Percentiles rank a stretch among this genome's conserved stretches.
Evolutionary conservation across 2,888 invertebrate genomes (phyloP).

Genomic region (Ormia ochracea): DNA sequence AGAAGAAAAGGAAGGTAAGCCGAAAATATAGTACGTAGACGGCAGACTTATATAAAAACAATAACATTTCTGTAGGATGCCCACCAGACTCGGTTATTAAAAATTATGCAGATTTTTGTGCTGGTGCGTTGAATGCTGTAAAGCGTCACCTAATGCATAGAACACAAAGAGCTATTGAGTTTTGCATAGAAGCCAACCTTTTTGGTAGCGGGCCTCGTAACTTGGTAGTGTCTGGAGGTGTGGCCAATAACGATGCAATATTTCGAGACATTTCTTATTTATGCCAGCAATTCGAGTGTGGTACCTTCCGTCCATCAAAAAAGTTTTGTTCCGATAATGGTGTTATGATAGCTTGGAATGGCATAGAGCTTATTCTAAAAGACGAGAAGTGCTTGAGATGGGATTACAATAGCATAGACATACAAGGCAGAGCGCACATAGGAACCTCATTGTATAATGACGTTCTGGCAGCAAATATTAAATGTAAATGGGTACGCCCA

Average conservation of each 20-base stretch:
- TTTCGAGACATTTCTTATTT: slow-evolving; percentile 83
- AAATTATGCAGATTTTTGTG: slow-evolving; percentile 88
- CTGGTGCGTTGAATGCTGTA: slow-evolving; percentile 86
- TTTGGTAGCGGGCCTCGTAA: slow-evolving; percentile 80
- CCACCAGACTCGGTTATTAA: slow-evolving; percentile 85
- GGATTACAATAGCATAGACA: slow-evolving; percentile 79
- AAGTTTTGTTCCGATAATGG: slow-evolving; percentile 97
- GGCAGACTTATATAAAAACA: background rate
- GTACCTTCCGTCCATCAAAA: slow-evolving; percentile 86
- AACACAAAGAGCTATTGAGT: slow-evolving; percentile 89
- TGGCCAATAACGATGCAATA: slow-evolving; percentile 94
- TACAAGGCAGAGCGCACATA: slow-evolving; percentile 70
- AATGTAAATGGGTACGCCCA: slow-evolving; percentile 74
- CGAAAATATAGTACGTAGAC: background rate
- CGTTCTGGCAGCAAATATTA: slow-evolving; percentile 69
- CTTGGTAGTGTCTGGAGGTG: slow-evolving; percentile 93
- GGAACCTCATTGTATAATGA: slow-evolving; percentile 66
- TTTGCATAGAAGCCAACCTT: slow-evolving; percentile 80
- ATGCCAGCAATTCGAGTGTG: slow-evolving; percentile 82
- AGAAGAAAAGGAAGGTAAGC: slow-evolving; percentile 78
- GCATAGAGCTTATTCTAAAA: slow-evolving; percentile 83
- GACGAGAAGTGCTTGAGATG: slow-evolving; percentile 59
- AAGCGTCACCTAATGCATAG: slow-evolving; percentile 88
- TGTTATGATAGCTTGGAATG: slow-evolving; percentile 99
- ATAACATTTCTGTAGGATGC: slow-evolving; percentile 73